Percentiles rank a stretch among this genome's conserved stretches.
Evolutionary conservation across 2,888 invertebrate species (phyloP).

Genomic region (Stramonita haemastoma): DNA sequence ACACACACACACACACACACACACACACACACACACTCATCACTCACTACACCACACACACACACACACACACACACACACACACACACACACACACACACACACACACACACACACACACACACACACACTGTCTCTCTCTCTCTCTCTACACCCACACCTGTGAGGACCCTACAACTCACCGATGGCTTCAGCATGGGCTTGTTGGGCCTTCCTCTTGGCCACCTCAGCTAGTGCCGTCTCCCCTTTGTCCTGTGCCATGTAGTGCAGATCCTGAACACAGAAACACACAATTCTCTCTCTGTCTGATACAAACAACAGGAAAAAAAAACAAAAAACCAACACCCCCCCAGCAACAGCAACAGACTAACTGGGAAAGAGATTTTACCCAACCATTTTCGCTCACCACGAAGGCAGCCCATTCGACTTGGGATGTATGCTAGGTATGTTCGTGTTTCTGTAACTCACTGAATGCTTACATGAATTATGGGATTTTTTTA

Average conservation of each 20-base stretch:
- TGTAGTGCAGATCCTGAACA: slow-evolving; percentile 76
- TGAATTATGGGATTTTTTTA: no score
- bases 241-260: slow-evolving; percentile 75
- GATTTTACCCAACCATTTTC: no score
- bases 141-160: not conserved
- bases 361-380: not conserved
- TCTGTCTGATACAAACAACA: not conserved
- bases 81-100: no score
- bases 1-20: no score
- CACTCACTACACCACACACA: no score
- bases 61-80: no score
- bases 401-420: no score
- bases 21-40: not conserved
- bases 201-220: slow-evolving; percentile 72
- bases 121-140: not conserved
- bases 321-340: not conserved
- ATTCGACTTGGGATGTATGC: no score
- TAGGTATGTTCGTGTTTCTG: no score
- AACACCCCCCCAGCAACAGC: not conserved
- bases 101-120: no score
- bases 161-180: not conserved
- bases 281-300: not conserved
- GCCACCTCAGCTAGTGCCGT: slow-evolving; percentile 74
- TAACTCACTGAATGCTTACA: no score
- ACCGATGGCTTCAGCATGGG: slow-evolving; percentile 69